Conservation (phyloP, 2,113 vertebrate species). For the Nipponia nippon region DNA sequence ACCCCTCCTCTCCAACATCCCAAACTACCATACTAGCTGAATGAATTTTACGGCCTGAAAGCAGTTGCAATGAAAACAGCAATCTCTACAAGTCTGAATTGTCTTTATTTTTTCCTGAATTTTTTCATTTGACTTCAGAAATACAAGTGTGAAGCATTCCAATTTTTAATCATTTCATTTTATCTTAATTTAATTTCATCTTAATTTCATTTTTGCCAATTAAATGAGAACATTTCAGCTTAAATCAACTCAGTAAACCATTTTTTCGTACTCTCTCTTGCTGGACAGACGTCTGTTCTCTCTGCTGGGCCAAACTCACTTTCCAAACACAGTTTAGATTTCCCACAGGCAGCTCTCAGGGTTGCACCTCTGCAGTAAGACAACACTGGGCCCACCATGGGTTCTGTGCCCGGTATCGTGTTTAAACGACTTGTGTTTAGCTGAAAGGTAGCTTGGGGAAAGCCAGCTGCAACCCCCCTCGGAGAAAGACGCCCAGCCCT, state of each 20-base stretch:
- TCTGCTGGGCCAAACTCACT: background rate
- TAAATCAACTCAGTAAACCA: background rate
- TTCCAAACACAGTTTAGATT: background rate
- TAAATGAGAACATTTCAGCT: no score
- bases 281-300: no score
- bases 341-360: background rate
- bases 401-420: background rate
- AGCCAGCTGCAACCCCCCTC: background rate
- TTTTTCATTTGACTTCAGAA: background rate
- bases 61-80: background rate
- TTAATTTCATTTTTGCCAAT: no score
- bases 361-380: background rate
- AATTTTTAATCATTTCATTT: background rate
- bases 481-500: no score
- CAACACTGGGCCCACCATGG: rapidly evolving
- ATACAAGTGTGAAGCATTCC: no score
- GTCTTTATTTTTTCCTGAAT: background rate
- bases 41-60: background rate
- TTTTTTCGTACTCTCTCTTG: no score
- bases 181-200: background rate
- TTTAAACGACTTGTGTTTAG: background rate
- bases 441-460: background rate
- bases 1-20: background rate
- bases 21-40: background rate
- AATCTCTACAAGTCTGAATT: background rate